Evolutionary conservation across 2,113 vertebrate species (phyloP), one percentile per base, ranked within the genome.

Genomic region (Nematolebias whitei): DNA sequence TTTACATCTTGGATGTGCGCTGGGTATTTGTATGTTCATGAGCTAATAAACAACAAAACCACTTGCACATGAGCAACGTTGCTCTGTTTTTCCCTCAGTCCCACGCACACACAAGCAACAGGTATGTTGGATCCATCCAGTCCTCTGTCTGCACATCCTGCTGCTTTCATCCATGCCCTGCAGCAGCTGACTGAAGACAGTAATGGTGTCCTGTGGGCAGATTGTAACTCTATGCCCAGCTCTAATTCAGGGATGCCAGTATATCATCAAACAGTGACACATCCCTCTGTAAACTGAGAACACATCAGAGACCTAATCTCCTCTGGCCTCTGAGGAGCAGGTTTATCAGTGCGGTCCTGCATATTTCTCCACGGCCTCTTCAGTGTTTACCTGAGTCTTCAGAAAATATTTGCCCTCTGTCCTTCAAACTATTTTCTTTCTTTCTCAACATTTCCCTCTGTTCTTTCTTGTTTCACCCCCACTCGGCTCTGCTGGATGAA

Each of bases 101-200:
- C 14, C 32, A 29, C 45, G 15, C n/a, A 26, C 59, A 65, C 56
- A 45, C 15, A 39, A 44, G 41, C 38, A 35, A 45, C 49, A 51
- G 58, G 52, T 77, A 16, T 50, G 52, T 68, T 54, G 45, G 58
- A 74, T 67, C 58, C 41, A 71, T 70, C 53, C 23, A 62, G 23
- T 65, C 55, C 47, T 19, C 22, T 57, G 48, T 77, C 35, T 16
- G 8, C 62, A 63, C 55, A 69, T 56, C 63, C 66, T 18, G 69
- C 13, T 60, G 78, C 88, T 90, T 90, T 89, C 87, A 90, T 88
- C 86, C 76, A 18, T 11, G 39, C 71, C 82, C 88, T 60, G 78
- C 80, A 86, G 85, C 87, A 47, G 75, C 82, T 51, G 66, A 74
- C 69, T 74, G 72, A 64, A 69, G 76, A 79, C 68, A 44, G 79